These are phyloP conservation scores for Agrochola macilenta DNA, from an alignment of 2,888 invertebrate species.

Conservation along the genomic window DNA sequence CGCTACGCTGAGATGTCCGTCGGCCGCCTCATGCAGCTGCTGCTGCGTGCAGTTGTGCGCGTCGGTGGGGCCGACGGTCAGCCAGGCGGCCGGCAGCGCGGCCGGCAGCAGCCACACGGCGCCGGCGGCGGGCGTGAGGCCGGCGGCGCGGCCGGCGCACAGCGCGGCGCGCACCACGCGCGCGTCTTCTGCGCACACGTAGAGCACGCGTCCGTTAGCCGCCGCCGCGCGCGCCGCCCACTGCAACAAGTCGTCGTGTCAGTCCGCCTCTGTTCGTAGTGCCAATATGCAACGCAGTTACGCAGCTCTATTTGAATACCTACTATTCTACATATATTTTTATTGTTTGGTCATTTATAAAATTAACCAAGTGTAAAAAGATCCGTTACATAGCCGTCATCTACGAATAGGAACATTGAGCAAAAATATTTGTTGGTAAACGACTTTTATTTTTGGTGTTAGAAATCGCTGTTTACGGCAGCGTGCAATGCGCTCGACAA, in stretches of 20 bases:
- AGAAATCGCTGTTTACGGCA: no score
- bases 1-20: slow-evolving; percentile 74
- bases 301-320: no score
- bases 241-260: slow-evolving; percentile 62
- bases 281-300: neutral
- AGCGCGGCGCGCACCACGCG: slow-evolving; percentile 94
- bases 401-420: no score
- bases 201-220: slow-evolving; percentile 93
- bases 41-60: slow-evolving; percentile 88
- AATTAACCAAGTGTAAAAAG: neutral
- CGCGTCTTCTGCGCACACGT: slow-evolving; percentile 94
- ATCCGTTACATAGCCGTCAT: no score
- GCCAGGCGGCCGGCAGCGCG: slow-evolving; percentile 93
- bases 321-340: neutral
- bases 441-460: no score
- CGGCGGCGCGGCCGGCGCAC: slow-evolving; percentile 94
- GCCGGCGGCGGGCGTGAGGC: slow-evolving; percentile 93
- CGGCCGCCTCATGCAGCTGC: slow-evolving; percentile 70
- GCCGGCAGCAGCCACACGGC: slow-evolving; percentile 97
- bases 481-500: no score
- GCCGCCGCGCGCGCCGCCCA: slow-evolving; percentile 77
- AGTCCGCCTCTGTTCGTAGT: neutral
- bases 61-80: slow-evolving; percentile 91
- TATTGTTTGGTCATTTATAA: neutral
- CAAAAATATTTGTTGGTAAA: no score